Base-by-base conservation (phyloP, 1,140 invertebrate genomes). In the Solen grandis region DNA sequence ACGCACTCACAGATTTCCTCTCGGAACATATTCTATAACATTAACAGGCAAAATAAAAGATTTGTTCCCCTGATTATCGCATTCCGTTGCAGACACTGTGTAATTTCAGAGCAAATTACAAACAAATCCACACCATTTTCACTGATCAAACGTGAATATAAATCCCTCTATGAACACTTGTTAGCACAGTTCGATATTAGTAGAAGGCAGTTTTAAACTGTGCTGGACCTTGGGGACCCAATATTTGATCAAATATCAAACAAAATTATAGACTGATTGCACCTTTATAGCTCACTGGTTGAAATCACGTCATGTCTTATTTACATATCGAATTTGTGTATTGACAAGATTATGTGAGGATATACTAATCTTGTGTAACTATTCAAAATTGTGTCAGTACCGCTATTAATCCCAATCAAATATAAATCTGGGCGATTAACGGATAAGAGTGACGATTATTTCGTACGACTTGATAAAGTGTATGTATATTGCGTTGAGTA, bases 321-420 rank as follows among this genome's bases (percentile, higher is more conserved):
- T 74, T 74, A 50, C 3, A 16, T 74, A 41, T 60, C 35, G 46
- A 57, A 60, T 74, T 60, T 38, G 57, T 52, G n/a, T 14, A 38
- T 41, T 60, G n/a, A 62, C 57, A 74, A 22, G 41, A 46, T n/a
- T 46, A 29, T 14, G 25, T 62, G 36, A 54, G 31, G 19, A 5
- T 22, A 29, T 1, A 5, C 57, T 59, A 74, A 52, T 50, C 57
- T 13, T 50, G 29, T 19, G 5, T 10, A 46, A 46, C 57, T 27
- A 62, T 74, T 62, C 25, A 16, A 46, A 36, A n/a, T 25, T 14
- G 5, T 16, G 5, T 33, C 33, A 14, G 33, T 41, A 22, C 54
- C 66, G 31, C 29, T 54, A 27, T 74, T 76, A 76, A 66, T 65
- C 46, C 31, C 74, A 76, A 76, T 76, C 46, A 66, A 31, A 52